These are phyloP conservation scores for Gyps fulvus DNA, from an alignment of 2,113 vertebrate genomes.

Conservation along the genomic window DNA sequence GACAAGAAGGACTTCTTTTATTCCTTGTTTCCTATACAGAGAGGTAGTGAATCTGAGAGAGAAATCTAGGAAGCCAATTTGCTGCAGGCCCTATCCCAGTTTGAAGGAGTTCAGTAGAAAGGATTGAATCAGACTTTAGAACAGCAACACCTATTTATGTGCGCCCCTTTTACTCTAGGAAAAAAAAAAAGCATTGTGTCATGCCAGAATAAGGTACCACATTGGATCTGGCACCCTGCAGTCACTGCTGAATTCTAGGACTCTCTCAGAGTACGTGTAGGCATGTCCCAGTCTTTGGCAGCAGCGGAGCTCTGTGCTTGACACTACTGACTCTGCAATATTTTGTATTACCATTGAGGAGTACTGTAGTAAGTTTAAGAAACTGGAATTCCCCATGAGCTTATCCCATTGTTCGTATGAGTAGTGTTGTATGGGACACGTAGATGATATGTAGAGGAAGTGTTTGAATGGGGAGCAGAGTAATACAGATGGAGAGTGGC, in stretches of 20 bases:
- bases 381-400: neutral
- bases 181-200: neutral
- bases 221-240: neutral
- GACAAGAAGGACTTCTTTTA: neutral
- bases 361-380: neutral
- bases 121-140: neutral
- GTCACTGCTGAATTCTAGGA: neutral
- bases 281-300: neutral
- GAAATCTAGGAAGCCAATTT: neutral
- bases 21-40: neutral
- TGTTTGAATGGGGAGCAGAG: neutral
- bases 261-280: fast-evolving
- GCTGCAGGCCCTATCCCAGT: neutral
- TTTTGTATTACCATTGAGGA: neutral
- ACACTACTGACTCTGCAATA: neutral
- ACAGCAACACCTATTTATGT: neutral
- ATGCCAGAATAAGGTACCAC: neutral
- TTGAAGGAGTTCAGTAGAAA: neutral
- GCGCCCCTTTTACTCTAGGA: neutral
- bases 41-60: neutral
- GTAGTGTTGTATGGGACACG: neutral
- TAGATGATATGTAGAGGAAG: neutral
- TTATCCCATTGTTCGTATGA: neutral
- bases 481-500: neutral
- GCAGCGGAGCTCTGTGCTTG: neutral